A percentile compares a stretch with the other conserved stretches of the same genome.
Conservation (phyloP, 2,113 vertebrate genomes). For the Nycticebus coucang region DNA sequence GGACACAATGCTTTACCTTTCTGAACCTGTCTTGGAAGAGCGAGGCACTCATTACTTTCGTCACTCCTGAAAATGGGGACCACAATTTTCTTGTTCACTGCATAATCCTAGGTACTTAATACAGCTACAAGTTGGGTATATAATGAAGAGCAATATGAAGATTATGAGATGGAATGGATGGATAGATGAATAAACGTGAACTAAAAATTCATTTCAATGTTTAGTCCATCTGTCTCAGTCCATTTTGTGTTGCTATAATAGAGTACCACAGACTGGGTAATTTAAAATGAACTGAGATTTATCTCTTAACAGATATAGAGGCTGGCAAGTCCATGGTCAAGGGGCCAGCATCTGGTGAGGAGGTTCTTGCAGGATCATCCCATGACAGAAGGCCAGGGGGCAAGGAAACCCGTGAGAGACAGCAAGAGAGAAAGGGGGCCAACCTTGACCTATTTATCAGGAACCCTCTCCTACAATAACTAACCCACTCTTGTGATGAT, state of each 20-base stretch:
- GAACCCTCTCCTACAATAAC: background rate
- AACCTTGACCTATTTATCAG: background rate
- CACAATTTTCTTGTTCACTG: background rate
- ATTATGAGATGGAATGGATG: background rate
- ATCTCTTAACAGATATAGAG: background rate
- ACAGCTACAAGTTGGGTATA: background rate
- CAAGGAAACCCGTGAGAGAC: background rate
- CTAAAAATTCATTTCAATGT: conserved; percentile 2
- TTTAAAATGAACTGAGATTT: background rate
- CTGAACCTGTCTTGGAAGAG: background rate
- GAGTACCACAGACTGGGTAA: background rate
- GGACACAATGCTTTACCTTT: background rate
- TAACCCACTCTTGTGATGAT: background rate
- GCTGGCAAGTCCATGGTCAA: background rate
- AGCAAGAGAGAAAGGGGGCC: background rate
- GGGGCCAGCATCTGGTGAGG: background rate
- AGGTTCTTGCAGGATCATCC: background rate
- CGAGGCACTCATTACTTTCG: background rate
- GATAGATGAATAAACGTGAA: background rate
- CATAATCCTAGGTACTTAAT: background rate
- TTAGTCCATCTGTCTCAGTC: background rate
- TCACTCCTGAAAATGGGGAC: background rate
- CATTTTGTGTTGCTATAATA: background rate
- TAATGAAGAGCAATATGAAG: background rate
- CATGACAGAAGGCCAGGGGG: background rate